Percentiles rank a stretch among this genome's conserved stretches.
phyloP scores from a whole-genome alignment of 35 echinoderm and acorn worm genomes.

The Stichopus chloronotus region DNA sequence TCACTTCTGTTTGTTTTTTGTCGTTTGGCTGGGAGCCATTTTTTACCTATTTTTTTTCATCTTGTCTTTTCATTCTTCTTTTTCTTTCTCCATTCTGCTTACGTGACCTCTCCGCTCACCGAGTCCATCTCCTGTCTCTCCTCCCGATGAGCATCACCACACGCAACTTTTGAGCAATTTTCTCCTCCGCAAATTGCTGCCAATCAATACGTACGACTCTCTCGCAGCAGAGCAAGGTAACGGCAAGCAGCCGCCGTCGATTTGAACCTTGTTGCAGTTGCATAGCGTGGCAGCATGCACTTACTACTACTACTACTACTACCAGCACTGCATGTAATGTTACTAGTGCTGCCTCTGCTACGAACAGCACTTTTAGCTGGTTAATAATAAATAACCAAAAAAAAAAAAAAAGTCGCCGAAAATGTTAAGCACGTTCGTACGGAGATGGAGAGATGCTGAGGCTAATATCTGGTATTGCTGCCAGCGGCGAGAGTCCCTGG shows the following conservation, averaged over 20 bases:
- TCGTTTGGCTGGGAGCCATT: not conserved
- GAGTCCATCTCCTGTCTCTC: not conserved
- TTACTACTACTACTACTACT: too few species aligned
- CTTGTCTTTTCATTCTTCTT: not conserved
- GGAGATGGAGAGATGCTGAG: not conserved
- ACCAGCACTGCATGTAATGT: too few species aligned
- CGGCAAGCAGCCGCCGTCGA: not conserved
- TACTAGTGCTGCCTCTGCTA: not conserved
- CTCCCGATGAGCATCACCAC: slow-evolving; percentile 11
- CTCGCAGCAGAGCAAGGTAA: slow-evolving; percentile 4
- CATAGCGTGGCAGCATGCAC: too few species aligned
- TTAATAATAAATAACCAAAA: not conserved
- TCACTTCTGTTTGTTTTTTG: not conserved
- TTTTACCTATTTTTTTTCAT: not conserved
- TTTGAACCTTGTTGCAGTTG: not conserved
- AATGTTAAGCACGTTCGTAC: slow-evolving; percentile 27
- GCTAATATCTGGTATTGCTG: slow-evolving; percentile 40
- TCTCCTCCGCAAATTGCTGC: slow-evolving; percentile 42
- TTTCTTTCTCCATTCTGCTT: not conserved
- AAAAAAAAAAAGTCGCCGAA: not conserved
- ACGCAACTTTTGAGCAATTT: slow-evolving; percentile 35
- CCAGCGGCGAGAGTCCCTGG: not conserved
- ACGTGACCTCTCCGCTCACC: not conserved
- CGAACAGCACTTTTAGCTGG: slow-evolving; percentile 2
- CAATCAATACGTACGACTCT: slow-evolving; percentile 30